These are phyloP conservation scores for Pandemis cinnamomeana DNA, from an alignment of 2,888 invertebrate genomes.

Conservation along the genomic window DNA sequence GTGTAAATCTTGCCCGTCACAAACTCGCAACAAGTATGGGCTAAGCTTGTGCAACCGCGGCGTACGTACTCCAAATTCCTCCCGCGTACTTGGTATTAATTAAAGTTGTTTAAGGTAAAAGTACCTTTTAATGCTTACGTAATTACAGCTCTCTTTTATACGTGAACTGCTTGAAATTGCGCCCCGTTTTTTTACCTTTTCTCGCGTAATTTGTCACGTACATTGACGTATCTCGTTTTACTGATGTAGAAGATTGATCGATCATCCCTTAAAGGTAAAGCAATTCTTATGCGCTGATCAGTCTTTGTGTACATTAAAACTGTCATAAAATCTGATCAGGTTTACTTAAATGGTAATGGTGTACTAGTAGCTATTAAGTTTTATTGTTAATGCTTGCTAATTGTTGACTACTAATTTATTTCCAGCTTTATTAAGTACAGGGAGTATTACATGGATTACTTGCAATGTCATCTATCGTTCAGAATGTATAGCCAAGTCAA, in stretches of 20 bases:
- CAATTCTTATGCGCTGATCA: constrained; percentile 9
- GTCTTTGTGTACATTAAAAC: constrained; percentile 31
- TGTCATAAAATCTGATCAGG: constrained; percentile 48
- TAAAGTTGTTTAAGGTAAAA: constrained; percentile 37
- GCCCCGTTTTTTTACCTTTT: constrained; percentile 14
- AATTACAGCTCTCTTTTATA: constrained; percentile 30
- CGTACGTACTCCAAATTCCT: constrained; percentile 31
- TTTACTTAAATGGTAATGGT: constrained; percentile 52
- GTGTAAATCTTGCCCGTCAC: constrained; percentile 53
- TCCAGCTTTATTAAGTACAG: constrained; percentile 22
- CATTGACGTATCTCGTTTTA: constrained; percentile 8
- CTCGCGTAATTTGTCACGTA: constrained; percentile 10
- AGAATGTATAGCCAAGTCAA: no score
- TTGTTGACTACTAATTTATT: constrained; percentile 32
- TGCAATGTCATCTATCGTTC: no score
- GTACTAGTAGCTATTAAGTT: constrained; percentile 43
- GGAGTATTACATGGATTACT: neutral
- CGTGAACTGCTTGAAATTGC: constrained; percentile 12
- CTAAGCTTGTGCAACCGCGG: constrained; percentile 28
- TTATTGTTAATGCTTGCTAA: constrained; percentile 46
- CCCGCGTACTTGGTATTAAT: constrained; percentile 33
- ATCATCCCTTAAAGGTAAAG: constrained; percentile 9
- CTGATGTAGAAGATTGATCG: constrained; percentile 3
- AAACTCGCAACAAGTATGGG: constrained; percentile 54
- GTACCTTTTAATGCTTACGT: constrained; percentile 26